Evolutionary conservation across 2,888 invertebrate species (phyloP), one percentile per base, ranked within the genome.

Genomic region (Drosophila putrida): DNA sequence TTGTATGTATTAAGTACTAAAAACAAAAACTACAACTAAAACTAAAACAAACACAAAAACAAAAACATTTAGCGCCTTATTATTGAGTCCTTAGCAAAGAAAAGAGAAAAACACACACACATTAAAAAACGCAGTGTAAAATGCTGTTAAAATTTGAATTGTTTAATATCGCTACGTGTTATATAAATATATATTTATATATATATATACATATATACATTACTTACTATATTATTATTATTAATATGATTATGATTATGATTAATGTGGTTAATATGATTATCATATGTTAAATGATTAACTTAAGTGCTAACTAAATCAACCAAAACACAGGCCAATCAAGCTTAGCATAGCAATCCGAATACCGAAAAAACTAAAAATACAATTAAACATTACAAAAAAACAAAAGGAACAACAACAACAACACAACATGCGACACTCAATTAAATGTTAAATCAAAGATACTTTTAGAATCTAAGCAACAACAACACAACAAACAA

Each of bases 401-500:
- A 41, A 43, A 41, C 11, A 58, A 72, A 25, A 55, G 58, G 10
- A 20, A 20, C 20, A 59, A 70, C 58, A 55, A 54, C 8, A 20
- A 20, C 20, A 59, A 70, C 58, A 75, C 62, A 78, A 73, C 63
- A 63, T 33, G 54, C 64, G 54, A 83, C 82, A 83, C 82, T 84
- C 82, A 84, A 87, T 68, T 82, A 84, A 84, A 74, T 82, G 74
- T 81, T 81, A 82, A 74, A 82, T 86, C 87, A 82, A 82, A 86
- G 87, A 82, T 78, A 81, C 76, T 65, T 87, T 51, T 76, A 77
- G 71, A 60, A 3, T n/a, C 6, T 76, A 75, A 76, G 76, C 53
- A 46, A 60, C 15, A 15, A 25, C 20, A 6, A 71, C 10, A 36
- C 44, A 68, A 55, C 50, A 60, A 36, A 6, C 28, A 28, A 28